phyloP scores from a whole-genome alignment of 2,113 vertebrate genomes.

The Donacobius atricapilla region DNA sequence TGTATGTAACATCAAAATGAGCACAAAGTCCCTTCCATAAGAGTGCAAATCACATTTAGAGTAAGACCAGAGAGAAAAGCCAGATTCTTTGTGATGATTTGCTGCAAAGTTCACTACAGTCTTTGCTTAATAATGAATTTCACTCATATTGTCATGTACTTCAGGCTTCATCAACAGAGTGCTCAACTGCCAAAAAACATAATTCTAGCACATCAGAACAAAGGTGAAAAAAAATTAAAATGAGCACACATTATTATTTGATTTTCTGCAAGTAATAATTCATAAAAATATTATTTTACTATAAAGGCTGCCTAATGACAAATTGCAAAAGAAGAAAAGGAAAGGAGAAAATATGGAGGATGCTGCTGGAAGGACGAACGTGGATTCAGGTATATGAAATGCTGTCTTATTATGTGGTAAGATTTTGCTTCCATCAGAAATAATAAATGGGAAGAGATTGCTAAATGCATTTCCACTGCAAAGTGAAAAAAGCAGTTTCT shows the following conservation, averaged over 20 bases:
- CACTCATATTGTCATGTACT: constrained; percentile 64
- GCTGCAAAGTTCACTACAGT: constrained; percentile 65
- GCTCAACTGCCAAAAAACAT: constrained; percentile 57
- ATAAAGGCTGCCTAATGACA: not conserved
- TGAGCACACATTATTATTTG: constrained; percentile 65
- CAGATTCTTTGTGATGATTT: constrained; percentile 66
- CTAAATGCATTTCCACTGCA: not conserved
- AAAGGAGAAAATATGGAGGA: not conserved
- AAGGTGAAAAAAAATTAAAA: constrained; percentile 49
- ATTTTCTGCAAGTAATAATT: constrained; percentile 69
- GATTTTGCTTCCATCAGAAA: not conserved
- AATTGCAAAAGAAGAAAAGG: not conserved
- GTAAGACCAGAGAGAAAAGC: constrained; percentile 64
- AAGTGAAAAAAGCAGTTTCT: not conserved
- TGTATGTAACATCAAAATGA: not conserved
- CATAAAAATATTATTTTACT: constrained; percentile 38
- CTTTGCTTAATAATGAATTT: constrained; percentile 78
- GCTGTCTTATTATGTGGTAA: not conserved
- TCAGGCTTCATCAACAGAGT: constrained; percentile 70
- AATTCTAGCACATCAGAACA: constrained; percentile 70
- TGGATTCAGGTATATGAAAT: not conserved
- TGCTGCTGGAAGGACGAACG: not conserved
- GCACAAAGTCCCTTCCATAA: constrained; percentile 59
- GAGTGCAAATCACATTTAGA: constrained; percentile 63
- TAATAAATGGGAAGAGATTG: not conserved